These are phyloP conservation scores for Euplagia quadripunctaria DNA, from an alignment of 2,888 invertebrate species.

Conservation along the genomic window DNA sequence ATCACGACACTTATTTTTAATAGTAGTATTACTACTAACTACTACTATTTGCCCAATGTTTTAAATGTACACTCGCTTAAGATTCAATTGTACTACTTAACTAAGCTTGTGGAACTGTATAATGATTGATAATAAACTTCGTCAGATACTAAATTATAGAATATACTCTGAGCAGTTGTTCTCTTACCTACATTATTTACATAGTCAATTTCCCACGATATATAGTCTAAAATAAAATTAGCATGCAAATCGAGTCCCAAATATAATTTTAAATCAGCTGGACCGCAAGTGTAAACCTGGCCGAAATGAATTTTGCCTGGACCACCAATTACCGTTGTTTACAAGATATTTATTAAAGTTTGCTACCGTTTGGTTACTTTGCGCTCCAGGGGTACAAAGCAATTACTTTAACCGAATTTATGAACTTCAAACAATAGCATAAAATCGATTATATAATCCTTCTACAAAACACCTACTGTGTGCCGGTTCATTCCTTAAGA, in stretches of 20 bases:
- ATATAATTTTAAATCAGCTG: conserved; percentile 65
- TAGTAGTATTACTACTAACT: neutral
- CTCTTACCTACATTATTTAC: conserved; percentile 51
- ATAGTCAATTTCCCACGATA: conserved; percentile 61
- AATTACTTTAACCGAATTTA: neutral
- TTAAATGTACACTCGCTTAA: neutral
- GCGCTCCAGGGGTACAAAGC: conserved; percentile 13
- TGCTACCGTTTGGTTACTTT: conserved; percentile 63
- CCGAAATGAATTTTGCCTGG: conserved; percentile 61
- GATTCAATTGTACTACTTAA: neutral
- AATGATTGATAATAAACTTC: conserved; percentile 8
- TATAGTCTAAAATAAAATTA: conserved; percentile 67
- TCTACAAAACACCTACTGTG: neutral
- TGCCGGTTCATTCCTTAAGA: neutral
- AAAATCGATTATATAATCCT: conserved; percentile 25
- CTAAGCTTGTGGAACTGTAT: neutral
- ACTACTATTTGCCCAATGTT: neutral
- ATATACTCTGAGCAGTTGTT: conserved; percentile 45
- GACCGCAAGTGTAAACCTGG: conserved; percentile 58
- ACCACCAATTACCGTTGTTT: conserved; percentile 71
- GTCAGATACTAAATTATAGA: neutral
- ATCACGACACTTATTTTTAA: neutral
- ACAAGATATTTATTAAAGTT: conserved; percentile 71
- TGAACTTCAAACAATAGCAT: neutral
- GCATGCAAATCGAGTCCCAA: conserved; percentile 68